Conservation (phyloP, 2,888 invertebrate genomes). For the Carabus problematicus region DNA sequence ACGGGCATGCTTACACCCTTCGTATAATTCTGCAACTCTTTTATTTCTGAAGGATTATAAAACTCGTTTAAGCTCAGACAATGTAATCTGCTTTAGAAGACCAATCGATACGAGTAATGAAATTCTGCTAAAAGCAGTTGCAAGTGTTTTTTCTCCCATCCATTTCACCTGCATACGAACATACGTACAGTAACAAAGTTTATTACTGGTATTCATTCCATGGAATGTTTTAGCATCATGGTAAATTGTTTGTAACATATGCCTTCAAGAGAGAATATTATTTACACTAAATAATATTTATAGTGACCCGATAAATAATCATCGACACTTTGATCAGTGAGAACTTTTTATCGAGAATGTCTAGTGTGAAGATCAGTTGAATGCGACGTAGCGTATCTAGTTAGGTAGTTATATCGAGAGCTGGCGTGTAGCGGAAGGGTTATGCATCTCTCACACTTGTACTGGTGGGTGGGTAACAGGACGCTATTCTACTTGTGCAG, state of each 20-base stretch:
- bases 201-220: constrained; percentile 6
- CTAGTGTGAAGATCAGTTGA: not conserved
- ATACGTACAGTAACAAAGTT: not conserved
- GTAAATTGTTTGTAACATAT: not conserved
- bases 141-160: constrained; percentile 16
- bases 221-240: not conserved
- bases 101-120: constrained; percentile 40
- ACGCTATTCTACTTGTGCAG: too few relatives aligned
- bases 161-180: not conserved
- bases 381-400: too few relatives aligned
- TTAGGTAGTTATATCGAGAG: too few relatives aligned
- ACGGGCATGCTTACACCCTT: not conserved
- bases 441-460: too few relatives aligned
- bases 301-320: constrained; percentile 17
- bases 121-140: constrained; percentile 27
- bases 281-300: too few relatives aligned
- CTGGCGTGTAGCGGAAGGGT: too few relatives aligned
- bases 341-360: constrained; percentile 16
- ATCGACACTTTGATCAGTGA: constrained; percentile 18
- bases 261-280: too few relatives aligned
- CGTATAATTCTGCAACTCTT: constrained; percentile 26
- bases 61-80: constrained; percentile 42
- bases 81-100: constrained; percentile 41
- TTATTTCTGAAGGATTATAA: constrained; percentile 35
- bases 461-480: too few relatives aligned